phyloP scores from a whole-genome alignment of 2,888 invertebrate species.

The Yponomeuta plumbellus region DNA sequence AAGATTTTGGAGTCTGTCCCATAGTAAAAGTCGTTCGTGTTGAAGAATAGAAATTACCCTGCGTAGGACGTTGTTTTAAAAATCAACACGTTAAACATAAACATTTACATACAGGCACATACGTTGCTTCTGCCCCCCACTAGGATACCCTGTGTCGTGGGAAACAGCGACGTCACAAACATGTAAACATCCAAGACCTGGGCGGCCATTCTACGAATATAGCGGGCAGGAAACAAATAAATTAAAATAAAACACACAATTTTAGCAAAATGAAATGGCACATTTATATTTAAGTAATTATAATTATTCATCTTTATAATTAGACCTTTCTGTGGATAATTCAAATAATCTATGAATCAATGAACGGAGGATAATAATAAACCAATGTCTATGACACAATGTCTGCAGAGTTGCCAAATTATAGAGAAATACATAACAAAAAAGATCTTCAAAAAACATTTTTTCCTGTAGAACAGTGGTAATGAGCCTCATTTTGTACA shows the following conservation, averaged over 20 bases:
- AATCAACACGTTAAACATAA: too few species aligned
- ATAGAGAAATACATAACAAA: slow-evolving; percentile 27
- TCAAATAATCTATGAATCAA: slow-evolving; percentile 56
- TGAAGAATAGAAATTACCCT: too few species aligned
- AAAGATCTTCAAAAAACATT: not conserved
- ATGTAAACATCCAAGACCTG: too few species aligned
- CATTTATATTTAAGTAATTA: slow-evolving; percentile 74
- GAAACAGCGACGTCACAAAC: too few species aligned
- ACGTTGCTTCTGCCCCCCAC: too few species aligned
- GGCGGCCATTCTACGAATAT: too few species aligned
- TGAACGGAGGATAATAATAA: slow-evolving; percentile 45
- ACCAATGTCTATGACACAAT: slow-evolving; percentile 57
- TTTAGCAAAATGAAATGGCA: slow-evolving; percentile 77
- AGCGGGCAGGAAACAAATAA: not conserved
- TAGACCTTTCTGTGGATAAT: slow-evolving; percentile 68
- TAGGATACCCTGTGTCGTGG: too few species aligned
- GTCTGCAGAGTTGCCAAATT: slow-evolving; percentile 41
- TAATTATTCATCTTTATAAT: slow-evolving; percentile 76
- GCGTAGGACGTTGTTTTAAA: too few species aligned
- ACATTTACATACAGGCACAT: too few species aligned
- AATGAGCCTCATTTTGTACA: slow-evolving; percentile 57
- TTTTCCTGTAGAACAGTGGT: slow-evolving; percentile 28
- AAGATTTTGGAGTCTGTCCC: too few species aligned
- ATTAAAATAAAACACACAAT: slow-evolving; percentile 64
- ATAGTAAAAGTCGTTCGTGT: too few species aligned